These are phyloP conservation scores for Fragum whitleyi DNA, from an alignment of 2,888 invertebrate genomes.

Conservation along the genomic window DNA sequence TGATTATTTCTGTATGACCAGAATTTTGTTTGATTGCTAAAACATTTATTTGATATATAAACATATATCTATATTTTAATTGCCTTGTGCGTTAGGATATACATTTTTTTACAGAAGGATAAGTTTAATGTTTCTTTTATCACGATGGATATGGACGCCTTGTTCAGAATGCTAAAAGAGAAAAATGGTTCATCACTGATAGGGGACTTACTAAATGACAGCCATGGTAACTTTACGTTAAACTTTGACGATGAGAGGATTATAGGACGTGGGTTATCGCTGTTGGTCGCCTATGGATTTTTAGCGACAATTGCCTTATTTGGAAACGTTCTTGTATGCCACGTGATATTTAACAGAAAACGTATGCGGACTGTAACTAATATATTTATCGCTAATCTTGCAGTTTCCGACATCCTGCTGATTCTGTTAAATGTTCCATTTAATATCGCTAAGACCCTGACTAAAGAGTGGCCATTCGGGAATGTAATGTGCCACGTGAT, in stretches of 20 bases:
- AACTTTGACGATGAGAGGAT: conserved; percentile 8
- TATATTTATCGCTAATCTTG: conserved; percentile 82
- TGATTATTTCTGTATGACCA: too few relatives aligned
- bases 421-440: conserved; percentile 85
- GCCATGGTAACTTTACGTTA: conserved; percentile 2
- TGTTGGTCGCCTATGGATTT: conserved; percentile 74
- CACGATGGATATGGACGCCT: conserved; percentile 6
- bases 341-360: conserved; percentile 80
- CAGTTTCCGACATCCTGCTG: conserved; percentile 79
- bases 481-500: conserved; percentile 84
- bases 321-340: conserved; percentile 81
- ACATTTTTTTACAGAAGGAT: not conserved
- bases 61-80: too few relatives aligned
- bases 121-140: not conserved
- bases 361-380: conserved; percentile 83
- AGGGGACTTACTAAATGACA: not conserved
- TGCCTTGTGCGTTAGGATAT: not conserved
- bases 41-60: too few relatives aligned
- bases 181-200: not conserved
- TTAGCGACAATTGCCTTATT: conserved; percentile 78
- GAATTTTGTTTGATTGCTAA: too few relatives aligned
- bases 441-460: conserved; percentile 84
- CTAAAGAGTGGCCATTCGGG: conserved; percentile 86
- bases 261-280: conserved; percentile 42
- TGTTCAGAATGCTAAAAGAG: not conserved